Evolutionary conservation across 2,888 invertebrate species (phyloP).

Genomic region (Drosophila emarginata): DNA sequence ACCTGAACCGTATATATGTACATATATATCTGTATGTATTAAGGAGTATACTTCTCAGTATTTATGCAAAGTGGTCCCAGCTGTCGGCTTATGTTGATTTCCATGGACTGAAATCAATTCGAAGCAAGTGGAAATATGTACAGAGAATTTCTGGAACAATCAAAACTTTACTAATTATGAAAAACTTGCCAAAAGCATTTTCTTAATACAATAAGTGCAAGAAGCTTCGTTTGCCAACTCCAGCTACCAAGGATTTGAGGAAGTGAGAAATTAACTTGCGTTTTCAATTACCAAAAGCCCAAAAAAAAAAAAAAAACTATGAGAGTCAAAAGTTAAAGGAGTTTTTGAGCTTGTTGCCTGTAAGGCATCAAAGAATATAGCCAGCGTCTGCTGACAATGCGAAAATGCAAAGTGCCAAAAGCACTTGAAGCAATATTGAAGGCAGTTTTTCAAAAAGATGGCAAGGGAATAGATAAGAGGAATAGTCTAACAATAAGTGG

Average conservation of each 20-base stretch:
- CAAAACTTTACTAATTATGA: slow-evolving; percentile 81
- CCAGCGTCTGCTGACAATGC: slow-evolving; percentile 74
- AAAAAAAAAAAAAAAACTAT: neutral
- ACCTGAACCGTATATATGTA: slow-evolving; percentile 10
- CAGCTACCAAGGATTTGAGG: slow-evolving; percentile 28
- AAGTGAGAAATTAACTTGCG: slow-evolving; percentile 79
- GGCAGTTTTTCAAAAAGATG: slow-evolving; percentile 14
- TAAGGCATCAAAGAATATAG: slow-evolving; percentile 68
- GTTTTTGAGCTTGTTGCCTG: slow-evolving; percentile 48
- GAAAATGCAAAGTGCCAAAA: slow-evolving; percentile 72
- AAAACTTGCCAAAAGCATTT: slow-evolving; percentile 79
- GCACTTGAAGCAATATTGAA: slow-evolving; percentile 62
- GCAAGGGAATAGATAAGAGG: neutral
- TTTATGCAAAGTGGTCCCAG: slow-evolving; percentile 67
- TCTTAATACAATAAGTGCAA: slow-evolving; percentile 78
- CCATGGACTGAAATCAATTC: slow-evolving; percentile 66
- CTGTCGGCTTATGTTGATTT: slow-evolving; percentile 62
- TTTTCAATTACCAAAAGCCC: slow-evolving; percentile 78
- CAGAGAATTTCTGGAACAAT: slow-evolving; percentile 59
- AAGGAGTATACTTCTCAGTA: slow-evolving; percentile 13
- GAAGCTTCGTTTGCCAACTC: slow-evolving; percentile 24
- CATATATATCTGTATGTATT: neutral
- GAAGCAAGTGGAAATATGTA: slow-evolving; percentile 40
- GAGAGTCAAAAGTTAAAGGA: slow-evolving; percentile 16
- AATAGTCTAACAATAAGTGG: slow-evolving; percentile 17